Percentiles rank a stretch among this genome's conserved stretches.
These are phyloP conservation scores for Microplitis demolitor DNA, from an alignment of 1,140 invertebrate genomes.

Conservation along the genomic window DNA sequence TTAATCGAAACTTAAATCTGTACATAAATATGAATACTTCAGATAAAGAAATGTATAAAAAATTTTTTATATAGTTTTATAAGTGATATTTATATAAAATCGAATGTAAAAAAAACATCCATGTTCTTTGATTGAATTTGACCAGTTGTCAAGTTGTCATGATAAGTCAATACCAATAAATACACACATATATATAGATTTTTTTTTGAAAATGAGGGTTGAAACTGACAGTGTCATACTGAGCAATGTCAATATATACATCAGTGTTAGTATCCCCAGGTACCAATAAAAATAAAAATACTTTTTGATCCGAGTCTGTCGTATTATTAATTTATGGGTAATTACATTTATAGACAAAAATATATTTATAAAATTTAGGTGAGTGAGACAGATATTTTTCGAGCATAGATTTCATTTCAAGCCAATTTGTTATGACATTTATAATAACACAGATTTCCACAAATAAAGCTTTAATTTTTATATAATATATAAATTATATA, in stretches of 20 bases:
- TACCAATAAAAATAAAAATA: conserved; percentile 22
- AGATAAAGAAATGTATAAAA: not conserved
- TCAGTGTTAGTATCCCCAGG: conserved; percentile 58
- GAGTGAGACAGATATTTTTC: too few relatives aligned
- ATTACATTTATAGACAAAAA: too few relatives aligned
- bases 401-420: too few relatives aligned
- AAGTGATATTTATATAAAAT: not conserved
- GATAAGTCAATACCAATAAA: conserved; percentile 10
- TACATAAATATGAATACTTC: too few relatives aligned
- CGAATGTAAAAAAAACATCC: not conserved
- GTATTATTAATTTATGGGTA: too few relatives aligned
- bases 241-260: conserved; percentile 63
- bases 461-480: not conserved
- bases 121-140: not conserved
- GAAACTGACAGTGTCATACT: conserved; percentile 63
- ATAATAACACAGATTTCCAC: not conserved
- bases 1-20: too few relatives aligned
- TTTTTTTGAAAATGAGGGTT: conserved; percentile 42
- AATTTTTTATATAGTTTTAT: not conserved
- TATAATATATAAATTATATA: not conserved
- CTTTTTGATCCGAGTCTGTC: not conserved
- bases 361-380: too few relatives aligned
- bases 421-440: too few relatives aligned
- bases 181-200: not conserved
- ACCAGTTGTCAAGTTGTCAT: conserved; percentile 1